Percentiles rank a stretch among this genome's conserved stretches.
phyloP scores from a whole-genome alignment of 1,140 invertebrate species.

The Akabosia matsudoensis region DNA sequence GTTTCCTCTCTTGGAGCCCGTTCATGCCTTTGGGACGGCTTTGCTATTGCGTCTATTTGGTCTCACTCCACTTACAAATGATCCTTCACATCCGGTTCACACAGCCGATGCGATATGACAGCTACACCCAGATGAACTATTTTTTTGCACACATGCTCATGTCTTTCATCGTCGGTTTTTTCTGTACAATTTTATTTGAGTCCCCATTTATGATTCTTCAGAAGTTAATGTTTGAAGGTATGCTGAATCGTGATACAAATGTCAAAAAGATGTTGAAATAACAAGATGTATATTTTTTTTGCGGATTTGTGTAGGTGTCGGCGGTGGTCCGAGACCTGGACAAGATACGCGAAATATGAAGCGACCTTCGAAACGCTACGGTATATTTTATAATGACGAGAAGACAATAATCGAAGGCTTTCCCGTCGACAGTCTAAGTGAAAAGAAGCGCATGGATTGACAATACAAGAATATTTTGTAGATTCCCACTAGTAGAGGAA shows the following conservation, averaged over 20 bases:
- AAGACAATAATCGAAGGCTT: not conserved
- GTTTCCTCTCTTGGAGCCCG: conserved; percentile 63
- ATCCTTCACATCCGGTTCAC: conserved; percentile 15
- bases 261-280: not conserved
- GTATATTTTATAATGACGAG: not conserved
- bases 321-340: not conserved
- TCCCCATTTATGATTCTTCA: conserved; percentile 49
- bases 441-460: not conserved
- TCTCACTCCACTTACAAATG: conserved; percentile 37
- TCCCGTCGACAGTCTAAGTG: not conserved
- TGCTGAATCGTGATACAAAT: not conserved
- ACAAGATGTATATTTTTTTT: too few species aligned
- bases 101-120: conserved; percentile 23
- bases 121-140: conserved; percentile 27
- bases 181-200: conserved; percentile 48
- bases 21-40: conserved; percentile 68
- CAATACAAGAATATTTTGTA: not conserved
- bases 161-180: conserved; percentile 43
- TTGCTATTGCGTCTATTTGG: conserved; percentile 67
- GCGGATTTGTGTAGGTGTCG: not conserved
- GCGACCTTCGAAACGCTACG: not conserved
- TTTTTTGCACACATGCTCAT: conserved; percentile 32
- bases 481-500: too few species aligned
- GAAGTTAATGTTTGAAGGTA: conserved; percentile 43
- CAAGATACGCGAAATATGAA: not conserved